Evolutionary conservation across 2,797 vertebrate species (phyloP).

Genomic region (Bucorvus abyssinicus): DNA sequence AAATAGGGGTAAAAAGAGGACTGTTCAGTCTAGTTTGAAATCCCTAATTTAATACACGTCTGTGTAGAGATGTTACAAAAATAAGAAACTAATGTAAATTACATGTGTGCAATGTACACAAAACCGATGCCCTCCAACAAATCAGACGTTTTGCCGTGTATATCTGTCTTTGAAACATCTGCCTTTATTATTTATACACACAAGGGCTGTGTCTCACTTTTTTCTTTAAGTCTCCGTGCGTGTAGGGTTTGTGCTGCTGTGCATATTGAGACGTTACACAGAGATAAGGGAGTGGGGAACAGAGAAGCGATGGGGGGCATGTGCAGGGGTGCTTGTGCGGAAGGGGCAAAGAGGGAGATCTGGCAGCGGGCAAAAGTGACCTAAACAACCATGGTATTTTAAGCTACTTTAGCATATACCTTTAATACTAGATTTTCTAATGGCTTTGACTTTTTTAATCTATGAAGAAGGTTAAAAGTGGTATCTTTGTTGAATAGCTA

Average conservation of each 20-base stretch:
- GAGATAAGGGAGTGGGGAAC: not conserved
- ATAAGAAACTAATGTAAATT: conserved; percentile 47
- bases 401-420: not conserved
- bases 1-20: conserved; percentile 67
- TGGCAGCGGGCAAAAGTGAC: not conserved
- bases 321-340: not conserved
- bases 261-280: not conserved
- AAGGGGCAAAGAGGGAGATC: not conserved
- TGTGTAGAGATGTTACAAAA: conserved; percentile 6
- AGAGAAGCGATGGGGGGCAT: not conserved
- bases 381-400: not conserved
- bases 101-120: not conserved
- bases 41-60: conserved; percentile 55
- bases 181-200: not conserved
- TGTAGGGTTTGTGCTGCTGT: not conserved
- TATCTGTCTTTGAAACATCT: conserved; percentile 9
- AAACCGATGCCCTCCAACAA: not conserved
- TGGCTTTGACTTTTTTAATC: conserved; percentile 9
- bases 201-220: not conserved
- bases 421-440: not conserved
- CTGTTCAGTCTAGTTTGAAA: conserved; percentile 66
- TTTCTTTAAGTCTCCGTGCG: not conserved
- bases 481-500: not conserved
- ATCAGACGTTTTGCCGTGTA: conserved; percentile 5
- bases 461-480: conserved; percentile 46